Base-by-base conservation (phyloP, 2,113 vertebrate genomes). In the Pseudorectes ferrugineus region DNA sequence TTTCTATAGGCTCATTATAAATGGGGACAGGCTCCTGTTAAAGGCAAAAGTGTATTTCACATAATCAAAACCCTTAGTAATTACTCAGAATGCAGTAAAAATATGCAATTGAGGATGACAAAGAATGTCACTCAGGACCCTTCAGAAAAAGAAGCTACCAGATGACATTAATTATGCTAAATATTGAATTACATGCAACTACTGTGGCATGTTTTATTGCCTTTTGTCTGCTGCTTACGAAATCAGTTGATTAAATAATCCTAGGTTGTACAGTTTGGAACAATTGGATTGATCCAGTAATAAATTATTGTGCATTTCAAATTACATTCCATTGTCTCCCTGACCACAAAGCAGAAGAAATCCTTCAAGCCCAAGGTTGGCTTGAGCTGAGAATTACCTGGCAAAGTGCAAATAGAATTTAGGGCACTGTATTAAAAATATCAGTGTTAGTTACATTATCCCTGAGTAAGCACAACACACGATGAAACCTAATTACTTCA, bases 361-460 rank as follows among this genome's bases (percentile, higher is more conserved):
- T 97, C 61, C 76, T 93, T 97, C 85, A 96, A 97, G 88, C 72
- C 81, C 80, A 95, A 96, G 82, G 63, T 35, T 97, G 89, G 86
- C 96, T 98, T 97, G 92, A 96, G 61, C 78, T 95, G 95, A 98
- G 97, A 97, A 97, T 97, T 98, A 97, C 93, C 94, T 97, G 89
- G 94, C 92, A 95, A 96, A 95, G 95, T 97, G 95, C 96, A 98
- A 98, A 97, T 95, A 92, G 94, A 97, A 97, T 97, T 97, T 95
- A 97, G 96, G 88, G 65, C 78, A 86, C n/a, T 87, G 93, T 36
- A 91, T 97, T 88, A 94, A 96, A 91, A 92, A 79, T 62, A 95
- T 79, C 46, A 94, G 49, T 46, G 63, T 97, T 96, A 88, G 89
- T 95, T 97, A 89, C 66, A 85, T 97, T 97, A 90, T 96, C 70